These are phyloP conservation scores for Chunga burmeisteri DNA, from an alignment of 2,113 vertebrate genomes.

Conservation along the genomic window DNA sequence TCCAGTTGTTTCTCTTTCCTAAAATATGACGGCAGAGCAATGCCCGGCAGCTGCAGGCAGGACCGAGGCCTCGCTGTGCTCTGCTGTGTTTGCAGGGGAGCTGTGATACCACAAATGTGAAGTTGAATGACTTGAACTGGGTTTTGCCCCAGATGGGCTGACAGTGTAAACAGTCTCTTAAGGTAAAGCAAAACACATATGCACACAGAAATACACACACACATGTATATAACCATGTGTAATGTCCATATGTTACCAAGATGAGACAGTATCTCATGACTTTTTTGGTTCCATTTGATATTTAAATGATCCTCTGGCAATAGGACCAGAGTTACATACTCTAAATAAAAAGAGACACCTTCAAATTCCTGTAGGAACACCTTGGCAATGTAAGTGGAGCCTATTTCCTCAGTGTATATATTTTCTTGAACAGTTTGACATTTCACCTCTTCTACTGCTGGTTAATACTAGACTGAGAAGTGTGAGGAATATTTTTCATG, in stretches of 20 bases:
- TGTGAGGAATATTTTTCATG: not conserved
- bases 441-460: not conserved
- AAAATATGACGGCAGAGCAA: not conserved
- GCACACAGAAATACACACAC: not conserved
- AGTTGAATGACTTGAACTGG: not conserved
- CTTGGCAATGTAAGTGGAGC: not conserved
- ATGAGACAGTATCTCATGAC: not conserved
- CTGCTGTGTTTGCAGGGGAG: not conserved
- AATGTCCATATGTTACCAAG: not conserved
- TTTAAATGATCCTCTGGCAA: not conserved
- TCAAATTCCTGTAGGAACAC: not conserved
- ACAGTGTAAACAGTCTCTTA: not conserved
- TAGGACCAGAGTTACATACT: not conserved
- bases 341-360: not conserved
- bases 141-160: not conserved
- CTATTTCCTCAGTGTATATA: not conserved
- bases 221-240: fast-evolving
- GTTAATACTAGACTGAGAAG: not conserved
- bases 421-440: not conserved
- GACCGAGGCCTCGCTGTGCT: not conserved
- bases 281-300: not conserved
- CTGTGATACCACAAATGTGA: not conserved
- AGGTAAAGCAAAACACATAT: not conserved
- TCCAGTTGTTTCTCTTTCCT: not conserved
- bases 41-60: not conserved